phyloP scores from a whole-genome alignment of 2,797 vertebrate genomes.

The Petrocephalus schoutedeni region DNA sequence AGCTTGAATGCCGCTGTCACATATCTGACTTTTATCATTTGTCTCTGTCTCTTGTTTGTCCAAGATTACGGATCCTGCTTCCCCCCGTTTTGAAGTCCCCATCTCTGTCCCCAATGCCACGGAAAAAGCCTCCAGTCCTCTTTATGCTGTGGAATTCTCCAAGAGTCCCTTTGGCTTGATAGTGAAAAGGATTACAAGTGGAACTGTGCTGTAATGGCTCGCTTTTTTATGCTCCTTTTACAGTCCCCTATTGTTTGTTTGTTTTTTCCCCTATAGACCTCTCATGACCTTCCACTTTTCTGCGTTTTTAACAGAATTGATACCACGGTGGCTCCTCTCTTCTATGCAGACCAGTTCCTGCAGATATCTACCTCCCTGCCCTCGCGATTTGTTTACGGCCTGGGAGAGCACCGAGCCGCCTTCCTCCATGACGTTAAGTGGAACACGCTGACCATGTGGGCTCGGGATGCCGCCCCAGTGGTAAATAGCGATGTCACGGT shows the following conservation, averaged over 20 bases:
- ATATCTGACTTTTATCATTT: neutral
- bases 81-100: conserved; percentile 68
- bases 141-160: conserved; percentile 66
- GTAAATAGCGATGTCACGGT: conserved; percentile 32
- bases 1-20: neutral
- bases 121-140: conserved; percentile 58
- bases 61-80: conserved; percentile 66
- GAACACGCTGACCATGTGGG: conserved; percentile 82
- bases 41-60: conserved; percentile 1
- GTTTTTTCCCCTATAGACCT: neutral
- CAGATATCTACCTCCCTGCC: conserved; percentile 73
- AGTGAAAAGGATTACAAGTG: conserved; percentile 58
- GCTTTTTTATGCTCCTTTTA: neutral
- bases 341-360: conserved; percentile 83
- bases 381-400: conserved; percentile 69
- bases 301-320: conserved; percentile 58
- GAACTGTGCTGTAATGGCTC: conserved; percentile 57
- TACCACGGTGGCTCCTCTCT: conserved; percentile 76
- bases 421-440: conserved; percentile 76
- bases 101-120: conserved; percentile 57
- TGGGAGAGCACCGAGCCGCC: conserved; percentile 75
- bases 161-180: conserved; percentile 65
- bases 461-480: conserved; percentile 63
- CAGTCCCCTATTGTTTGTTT: neutral
- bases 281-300: neutral